Conservation (phyloP, 2,888 invertebrate genomes). For the Electrophaes corylata region DNA sequence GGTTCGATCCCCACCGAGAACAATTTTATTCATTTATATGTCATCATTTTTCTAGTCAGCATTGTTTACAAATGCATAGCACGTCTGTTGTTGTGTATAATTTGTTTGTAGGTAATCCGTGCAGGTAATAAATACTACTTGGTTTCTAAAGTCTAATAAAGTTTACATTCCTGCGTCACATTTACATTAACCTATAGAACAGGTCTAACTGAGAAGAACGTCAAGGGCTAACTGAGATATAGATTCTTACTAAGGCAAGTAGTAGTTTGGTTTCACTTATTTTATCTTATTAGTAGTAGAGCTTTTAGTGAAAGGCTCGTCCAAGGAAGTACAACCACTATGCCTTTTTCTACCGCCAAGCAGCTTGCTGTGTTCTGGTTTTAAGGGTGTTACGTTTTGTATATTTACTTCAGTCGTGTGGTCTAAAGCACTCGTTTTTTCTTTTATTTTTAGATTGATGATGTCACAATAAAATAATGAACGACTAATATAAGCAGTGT, state of each 20-base stretch:
- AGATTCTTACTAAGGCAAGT: not conserved
- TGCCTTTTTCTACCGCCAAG: no score
- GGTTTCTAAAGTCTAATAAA: not conserved
- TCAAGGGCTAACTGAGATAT: conserved; percentile 7
- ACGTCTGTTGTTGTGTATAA: not conserved
- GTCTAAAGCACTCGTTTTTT: no score
- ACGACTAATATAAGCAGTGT: not conserved
- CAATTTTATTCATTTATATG: no score
- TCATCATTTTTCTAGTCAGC: no score
- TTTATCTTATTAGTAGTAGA: no score
- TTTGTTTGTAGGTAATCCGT: not conserved
- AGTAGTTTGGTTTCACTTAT: not conserved
- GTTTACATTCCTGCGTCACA: conserved; percentile 12
- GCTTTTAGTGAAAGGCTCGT: no score
- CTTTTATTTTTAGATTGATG: no score
- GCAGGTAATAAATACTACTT: not conserved
- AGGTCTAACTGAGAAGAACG: conserved; percentile 9
- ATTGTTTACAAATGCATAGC: not conserved
- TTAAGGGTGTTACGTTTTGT: no score
- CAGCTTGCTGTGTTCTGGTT: no score
- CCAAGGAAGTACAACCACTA: no score
- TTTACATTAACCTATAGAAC: conserved; percentile 3
- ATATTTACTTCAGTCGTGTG: no score
- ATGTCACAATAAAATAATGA: not conserved
- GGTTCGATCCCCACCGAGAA: no score